Evolutionary conservation across 1,140 invertebrate species (phyloP), one percentile per base, ranked within the genome.

Genomic region (Muscidifurax raptorellus): DNA sequence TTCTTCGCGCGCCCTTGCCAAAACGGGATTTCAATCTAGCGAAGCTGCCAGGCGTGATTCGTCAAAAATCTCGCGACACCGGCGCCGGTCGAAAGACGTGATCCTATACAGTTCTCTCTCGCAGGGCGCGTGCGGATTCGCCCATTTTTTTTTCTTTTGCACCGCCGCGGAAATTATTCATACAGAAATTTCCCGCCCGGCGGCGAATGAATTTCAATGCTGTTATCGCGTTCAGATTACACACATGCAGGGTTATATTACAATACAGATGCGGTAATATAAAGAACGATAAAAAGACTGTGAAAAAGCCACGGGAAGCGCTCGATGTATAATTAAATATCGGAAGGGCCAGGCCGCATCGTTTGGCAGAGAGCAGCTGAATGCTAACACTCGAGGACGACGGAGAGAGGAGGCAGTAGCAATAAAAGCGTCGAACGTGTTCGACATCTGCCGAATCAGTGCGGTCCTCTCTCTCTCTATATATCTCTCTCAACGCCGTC

Each of bases 361-460:
- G 72, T 32, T n/a, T n/a, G 72, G 22, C 36, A n/a, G 72, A 74
- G 22, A 13, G 67, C 71, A 74, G 72, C 72, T 74, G 72, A 40
- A 74, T 40, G 2, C 36, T 32, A n/a, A 9, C 13, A 40, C 18
- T 40, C 32, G 30, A 9, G 32, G 7, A 47, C 44, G 9, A 36
- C 5, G 9, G 36, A 40, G 36, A 40, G 36, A 40, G 36, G 52
- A 3, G 7, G 52, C 18, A 7, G 84, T 86, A 86, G 88, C 88
- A 89, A 87, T 85, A 88, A 86, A 86, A 87, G 82, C 75, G 25
- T 69, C 75, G 87, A 89, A 87, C 87, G 86, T 87, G 88, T 88
- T 87, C 89, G 87, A 88, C 88, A 89, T 88, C 89, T 89, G 87
- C 86, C 85, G 88, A 90, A 89, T 89, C 86, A 87, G 86, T 84